Evolutionary conservation across 1,140 invertebrate genomes (phyloP).

Genomic region (Apocrypta bakeri): DNA sequence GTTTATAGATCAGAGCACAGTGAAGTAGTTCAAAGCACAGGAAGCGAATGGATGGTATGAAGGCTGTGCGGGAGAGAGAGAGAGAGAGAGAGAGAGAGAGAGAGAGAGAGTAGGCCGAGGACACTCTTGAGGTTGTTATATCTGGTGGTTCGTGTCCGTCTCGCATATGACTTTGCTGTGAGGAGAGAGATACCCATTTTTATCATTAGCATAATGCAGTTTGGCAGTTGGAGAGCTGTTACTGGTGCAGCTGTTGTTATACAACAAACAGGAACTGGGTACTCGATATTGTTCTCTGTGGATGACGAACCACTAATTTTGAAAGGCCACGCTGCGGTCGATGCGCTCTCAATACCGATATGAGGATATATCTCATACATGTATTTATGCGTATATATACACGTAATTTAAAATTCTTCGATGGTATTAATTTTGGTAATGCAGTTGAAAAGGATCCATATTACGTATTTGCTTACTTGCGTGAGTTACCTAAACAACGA

Average conservation of each 20-base stretch:
- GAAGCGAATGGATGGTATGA: too few species aligned
- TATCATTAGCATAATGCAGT: slow-evolving; percentile 13
- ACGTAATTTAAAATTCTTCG: too few species aligned
- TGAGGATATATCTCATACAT: neutral
- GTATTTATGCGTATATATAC: too few species aligned
- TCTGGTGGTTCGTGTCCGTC: neutral
- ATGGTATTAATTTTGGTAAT: too few species aligned
- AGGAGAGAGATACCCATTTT: neutral
- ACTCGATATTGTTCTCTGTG: neutral
- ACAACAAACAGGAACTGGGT: neutral
- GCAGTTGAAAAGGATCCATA: too few species aligned
- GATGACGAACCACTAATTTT: slow-evolving; percentile 21
- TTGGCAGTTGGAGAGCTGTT: neutral
- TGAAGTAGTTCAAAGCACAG: slow-evolving; percentile 16
- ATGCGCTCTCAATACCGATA: neutral
- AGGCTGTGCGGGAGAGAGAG: neutral
- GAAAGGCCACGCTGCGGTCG: neutral
- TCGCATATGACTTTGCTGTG: neutral
- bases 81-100: neutral
- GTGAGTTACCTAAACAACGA: too few species aligned
- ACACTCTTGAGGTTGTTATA: slow-evolving; percentile 25
- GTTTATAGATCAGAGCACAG: slow-evolving; percentile 19
- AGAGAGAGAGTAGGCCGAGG: neutral
- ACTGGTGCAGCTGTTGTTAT: too few species aligned
- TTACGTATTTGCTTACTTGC: too few species aligned